These are phyloP conservation scores for Sitodiplosis mosellana DNA, from an alignment of 1,140 invertebrate species.

Conservation along the genomic window DNA sequence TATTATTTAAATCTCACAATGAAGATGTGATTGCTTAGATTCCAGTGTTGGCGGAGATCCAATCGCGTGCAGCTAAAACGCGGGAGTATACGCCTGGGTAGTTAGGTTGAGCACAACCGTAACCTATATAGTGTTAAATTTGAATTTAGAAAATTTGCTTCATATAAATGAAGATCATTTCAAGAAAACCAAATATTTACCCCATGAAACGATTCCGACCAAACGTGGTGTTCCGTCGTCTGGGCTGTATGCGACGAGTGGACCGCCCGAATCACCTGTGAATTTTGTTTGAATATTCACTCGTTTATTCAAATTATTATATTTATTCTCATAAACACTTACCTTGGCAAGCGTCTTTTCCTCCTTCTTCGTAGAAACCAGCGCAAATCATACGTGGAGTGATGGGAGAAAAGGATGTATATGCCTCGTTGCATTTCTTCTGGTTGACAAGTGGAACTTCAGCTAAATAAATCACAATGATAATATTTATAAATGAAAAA, in stretches of 20 bases:
- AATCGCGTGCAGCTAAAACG: constrained; percentile 23
- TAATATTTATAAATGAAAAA: too few relatives aligned
- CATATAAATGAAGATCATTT: constrained; percentile 25
- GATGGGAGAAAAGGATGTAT: too few relatives aligned
- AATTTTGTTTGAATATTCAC: background rate
- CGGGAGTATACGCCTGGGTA: constrained; percentile 39
- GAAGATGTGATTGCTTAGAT: constrained; percentile 8
- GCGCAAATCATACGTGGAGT: constrained; percentile 78
- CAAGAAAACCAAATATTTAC: too few relatives aligned
- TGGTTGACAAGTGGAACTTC: too few relatives aligned
- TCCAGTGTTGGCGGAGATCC: constrained; percentile 22
- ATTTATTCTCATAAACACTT: too few relatives aligned
- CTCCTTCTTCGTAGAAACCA: constrained; percentile 50
- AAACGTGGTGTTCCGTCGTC: constrained; percentile 20
- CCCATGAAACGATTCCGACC: constrained; percentile 30
- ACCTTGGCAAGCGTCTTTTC: constrained; percentile 41
- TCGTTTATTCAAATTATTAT: constrained; percentile 13
- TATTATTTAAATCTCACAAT: too few relatives aligned
- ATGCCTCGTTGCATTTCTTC: too few relatives aligned
- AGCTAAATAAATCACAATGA: too few relatives aligned
- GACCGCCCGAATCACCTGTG: constrained; percentile 11
- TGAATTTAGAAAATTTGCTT: background rate
- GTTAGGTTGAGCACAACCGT: constrained; percentile 19
- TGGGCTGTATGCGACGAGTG: constrained; percentile 12
- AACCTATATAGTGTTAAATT: background rate